These are phyloP conservation scores for Isurus oxyrinchus DNA, from an alignment of 2,113 vertebrate genomes.

Conservation along the genomic window DNA sequence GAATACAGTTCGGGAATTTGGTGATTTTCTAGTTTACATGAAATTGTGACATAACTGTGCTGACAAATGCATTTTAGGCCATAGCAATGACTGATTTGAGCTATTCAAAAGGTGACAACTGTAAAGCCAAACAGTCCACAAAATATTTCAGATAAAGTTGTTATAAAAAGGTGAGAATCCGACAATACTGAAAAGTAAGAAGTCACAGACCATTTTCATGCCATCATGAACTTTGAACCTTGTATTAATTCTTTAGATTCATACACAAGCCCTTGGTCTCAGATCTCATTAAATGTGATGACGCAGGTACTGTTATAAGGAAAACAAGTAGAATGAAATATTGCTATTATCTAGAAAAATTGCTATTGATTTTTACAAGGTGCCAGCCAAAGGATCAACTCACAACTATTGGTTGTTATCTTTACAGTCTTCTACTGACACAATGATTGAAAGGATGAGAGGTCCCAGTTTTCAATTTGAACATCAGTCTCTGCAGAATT, in stretches of 20 bases:
- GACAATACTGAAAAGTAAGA: neutral
- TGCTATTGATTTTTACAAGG: neutral
- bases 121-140: neutral
- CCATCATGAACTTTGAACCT: neutral
- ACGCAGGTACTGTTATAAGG: neutral
- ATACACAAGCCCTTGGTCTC: neutral
- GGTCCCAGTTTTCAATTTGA: constrained; percentile 1
- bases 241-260: neutral
- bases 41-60: neutral
- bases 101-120: neutral
- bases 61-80: neutral
- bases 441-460: neutral
- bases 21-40: neutral
- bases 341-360: neutral
- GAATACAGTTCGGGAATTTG: neutral
- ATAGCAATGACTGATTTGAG: neutral
- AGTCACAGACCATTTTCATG: neutral
- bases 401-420: neutral
- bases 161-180: neutral
- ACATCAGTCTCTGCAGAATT: neutral
- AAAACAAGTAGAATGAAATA: neutral
- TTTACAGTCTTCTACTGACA: neutral
- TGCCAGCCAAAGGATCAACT: neutral
- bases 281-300: neutral
- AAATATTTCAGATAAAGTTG: neutral